Evolutionary conservation across 2,888 invertebrate genomes (phyloP).

Genomic region (Trissonchulus sp.): DNA sequence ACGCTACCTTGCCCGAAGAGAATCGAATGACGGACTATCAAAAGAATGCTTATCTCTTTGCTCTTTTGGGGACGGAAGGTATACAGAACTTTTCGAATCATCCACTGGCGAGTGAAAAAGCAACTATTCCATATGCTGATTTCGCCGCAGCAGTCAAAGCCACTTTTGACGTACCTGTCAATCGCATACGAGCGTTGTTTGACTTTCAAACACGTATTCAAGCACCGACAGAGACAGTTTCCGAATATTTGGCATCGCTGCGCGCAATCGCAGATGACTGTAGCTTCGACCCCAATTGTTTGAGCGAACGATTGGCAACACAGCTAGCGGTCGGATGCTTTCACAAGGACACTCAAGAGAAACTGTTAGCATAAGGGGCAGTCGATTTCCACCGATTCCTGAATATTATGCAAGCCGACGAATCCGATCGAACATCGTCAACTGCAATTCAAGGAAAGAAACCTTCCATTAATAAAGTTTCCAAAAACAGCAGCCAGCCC

Average conservation of each 20-base stretch:
- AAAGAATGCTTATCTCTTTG: background rate
- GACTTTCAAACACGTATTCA: background rate
- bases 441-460: background rate
- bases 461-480: too few species aligned
- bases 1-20: background rate
- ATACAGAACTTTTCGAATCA: background rate
- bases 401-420: background rate
- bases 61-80: background rate
- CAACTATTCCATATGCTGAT: background rate
- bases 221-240: background rate
- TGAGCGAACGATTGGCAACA: too few species aligned
- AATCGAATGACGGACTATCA: background rate
- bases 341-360: background rate
- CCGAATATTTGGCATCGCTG: background rate
- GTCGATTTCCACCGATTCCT: background rate
- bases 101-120: background rate
- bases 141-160: background rate
- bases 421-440: background rate
- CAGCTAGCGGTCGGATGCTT: background rate
- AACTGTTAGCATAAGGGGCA: background rate
- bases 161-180: background rate
- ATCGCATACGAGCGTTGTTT: background rate
- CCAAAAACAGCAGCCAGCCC: too few species aligned
- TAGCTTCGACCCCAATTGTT: background rate
- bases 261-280: background rate